phyloP scores from a whole-genome alignment of 2,113 vertebrate genomes.

The Paracanthobrama guichenoti region DNA sequence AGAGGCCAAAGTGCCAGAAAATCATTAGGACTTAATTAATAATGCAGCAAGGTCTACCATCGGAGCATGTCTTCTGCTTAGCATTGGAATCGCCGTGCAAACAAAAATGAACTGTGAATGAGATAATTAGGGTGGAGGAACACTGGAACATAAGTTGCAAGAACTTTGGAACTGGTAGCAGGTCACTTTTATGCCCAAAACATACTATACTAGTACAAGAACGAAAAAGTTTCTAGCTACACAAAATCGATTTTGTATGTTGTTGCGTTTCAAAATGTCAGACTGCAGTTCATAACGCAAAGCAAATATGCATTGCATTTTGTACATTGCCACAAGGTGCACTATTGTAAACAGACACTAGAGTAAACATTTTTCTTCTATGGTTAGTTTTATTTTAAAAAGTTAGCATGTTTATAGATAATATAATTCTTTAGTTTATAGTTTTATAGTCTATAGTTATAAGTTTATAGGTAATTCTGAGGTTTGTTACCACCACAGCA shows the following conservation, averaged over 20 bases:
- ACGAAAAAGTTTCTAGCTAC: not conserved
- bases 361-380: not conserved
- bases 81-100: conserved; percentile 13
- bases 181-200: not conserved
- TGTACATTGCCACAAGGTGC: not conserved
- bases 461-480: not conserved
- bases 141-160: not conserved
- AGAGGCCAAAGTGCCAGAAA: conserved; percentile 61
- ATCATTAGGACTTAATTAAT: conserved; percentile 66
- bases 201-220: not conserved
- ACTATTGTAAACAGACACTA: not conserved
- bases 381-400: not conserved
- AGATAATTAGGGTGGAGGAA: not conserved
- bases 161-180: not conserved
- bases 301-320: not conserved
- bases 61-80: conserved; percentile 45
- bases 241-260: not conserved
- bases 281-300: not conserved
- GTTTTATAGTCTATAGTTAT: no score
- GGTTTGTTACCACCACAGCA: not conserved
- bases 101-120: not conserved
- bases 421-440: no score
- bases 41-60: conserved; percentile 60
- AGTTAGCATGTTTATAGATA: not conserved
- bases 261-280: not conserved